Evolutionary conservation across 2,888 invertebrate genomes (phyloP).

Genomic region (Acanthosepion pharaonis): DNA sequence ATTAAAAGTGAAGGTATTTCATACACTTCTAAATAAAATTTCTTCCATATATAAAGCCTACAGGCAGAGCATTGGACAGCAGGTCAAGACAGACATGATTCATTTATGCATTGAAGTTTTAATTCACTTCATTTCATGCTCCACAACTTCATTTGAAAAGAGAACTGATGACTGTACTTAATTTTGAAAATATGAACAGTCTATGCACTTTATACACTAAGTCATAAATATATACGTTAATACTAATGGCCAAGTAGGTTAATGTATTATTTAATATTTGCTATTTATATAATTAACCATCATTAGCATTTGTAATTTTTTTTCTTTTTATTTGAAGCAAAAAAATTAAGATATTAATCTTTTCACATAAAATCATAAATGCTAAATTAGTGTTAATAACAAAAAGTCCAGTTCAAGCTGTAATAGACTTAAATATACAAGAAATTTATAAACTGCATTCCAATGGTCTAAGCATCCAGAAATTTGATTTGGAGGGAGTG

Average conservation of each 20-base stretch:
- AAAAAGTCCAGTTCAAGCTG: no score
- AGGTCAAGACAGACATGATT: neutral
- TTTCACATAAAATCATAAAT: no score
- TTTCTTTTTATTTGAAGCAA: no score
- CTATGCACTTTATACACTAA: no score
- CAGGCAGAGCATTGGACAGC: neutral
- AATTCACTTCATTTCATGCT: neutral
- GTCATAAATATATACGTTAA: no score
- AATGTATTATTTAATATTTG: no score
- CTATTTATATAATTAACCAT: no score
- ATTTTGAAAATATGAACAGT: neutral
- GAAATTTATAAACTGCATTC: neutral
- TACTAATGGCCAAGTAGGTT: no score
- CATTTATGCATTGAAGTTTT: neutral
- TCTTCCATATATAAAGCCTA: neutral
- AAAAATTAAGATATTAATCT: no score
- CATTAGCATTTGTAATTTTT: no score
- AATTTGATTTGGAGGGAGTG: neutral
- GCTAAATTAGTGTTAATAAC: no score
- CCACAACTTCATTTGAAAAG: neutral
- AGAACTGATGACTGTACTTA: neutral
- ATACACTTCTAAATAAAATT: neutral
- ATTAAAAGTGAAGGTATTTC: conserved; percentile 17
- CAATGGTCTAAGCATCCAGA: neutral
- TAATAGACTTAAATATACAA: no score